Base-by-base conservation (phyloP, 2,888 invertebrate genomes). In the Hoplodrina ambigua region DNA sequence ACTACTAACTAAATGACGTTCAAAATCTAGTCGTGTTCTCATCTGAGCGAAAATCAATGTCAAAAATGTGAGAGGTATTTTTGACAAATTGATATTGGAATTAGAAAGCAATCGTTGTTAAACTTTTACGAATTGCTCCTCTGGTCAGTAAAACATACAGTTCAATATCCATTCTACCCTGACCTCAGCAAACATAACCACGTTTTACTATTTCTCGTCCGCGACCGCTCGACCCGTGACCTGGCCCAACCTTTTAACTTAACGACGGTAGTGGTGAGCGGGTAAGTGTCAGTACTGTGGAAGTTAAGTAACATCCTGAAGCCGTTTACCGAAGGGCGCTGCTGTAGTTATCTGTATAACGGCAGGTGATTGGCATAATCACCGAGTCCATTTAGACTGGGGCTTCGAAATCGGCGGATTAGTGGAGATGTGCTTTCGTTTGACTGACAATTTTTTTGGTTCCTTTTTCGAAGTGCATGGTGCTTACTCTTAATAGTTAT, bases 291-390 rank as follows among this genome's bases (percentile, higher is more conserved):
- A 63, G 74, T 78, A 78, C 69, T 78, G 68, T 75, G 68, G 30
- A 71, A 83, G 78, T 71, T 83, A 85, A 83, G 78, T 83, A 76
- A 76, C 78, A 74, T 74, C 81, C 74, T 80, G 64, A 82, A 75
- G 60, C 70, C 68, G 54, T 71, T 84, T 67, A 19, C 68, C 63
- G 33, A 64, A 85, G 70, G 78, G 70, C 61, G 15, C 30, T 41
- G 50, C 70, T 69, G 63, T 82, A 70, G 75, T 85, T 83, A 83
- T 85, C 85, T 78, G 74, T 69, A 70, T 78, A 83, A 85, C 74
- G 81, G 62, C 72, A 76, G 81, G 81, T 83, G 84, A 83, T 83
- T 83, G 83, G 78, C 78, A 78, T 83, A 83, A 83, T 83, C 76
- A 76, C 84, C 55, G 53, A 54, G 49, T 57, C 78, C 60, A 78